Evolutionary conservation across 2,797 vertebrate species (phyloP), one percentile per base, ranked within the genome.

Genomic region (Acipenser oxyrinchus): DNA sequence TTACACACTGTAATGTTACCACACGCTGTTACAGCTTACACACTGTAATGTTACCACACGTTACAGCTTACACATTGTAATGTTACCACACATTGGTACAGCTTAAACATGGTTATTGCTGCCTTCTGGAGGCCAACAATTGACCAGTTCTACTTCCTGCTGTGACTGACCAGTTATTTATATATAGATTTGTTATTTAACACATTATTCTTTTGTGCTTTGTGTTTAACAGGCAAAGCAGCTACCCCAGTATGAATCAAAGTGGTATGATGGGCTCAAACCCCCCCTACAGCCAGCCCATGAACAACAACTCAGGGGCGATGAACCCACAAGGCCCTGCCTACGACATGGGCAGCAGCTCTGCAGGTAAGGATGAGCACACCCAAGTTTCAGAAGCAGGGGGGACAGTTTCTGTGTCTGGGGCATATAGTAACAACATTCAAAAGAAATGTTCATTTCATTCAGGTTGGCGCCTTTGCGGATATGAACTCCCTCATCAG

Each of bases 281-380:
- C 72, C 88, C 88, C 63, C 87, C 91, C 69, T 96, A 92, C 79
- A 91, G 78, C 78, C 93, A 94, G 76, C 86, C 91, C 0, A 83
- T 91, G 75, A 91, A 87, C 80, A 91, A 87, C 82, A 93, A 77
- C 82, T 89, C 90, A 6, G 86, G 86, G 61, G 84, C 93, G 80
- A 89, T 93, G 90, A 94, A 86, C 52, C 87, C 93, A 0, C 94
- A 95, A 84, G 88, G 87, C 4, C 81, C 88, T 10, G 77, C 88
- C 10, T 95, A 92, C 87, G 92, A 77, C 77, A 76, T 91, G 85
- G 69, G 84, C 76, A 91, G 90, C 87, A 91, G 86, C 72, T 88
- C 89, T 0, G 64, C 89, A 88, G 89, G 88, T 90, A 91, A 83
- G 86, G 86, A 69, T 37, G 49, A 65, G 63, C 2, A 58, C 23